These are phyloP conservation scores for Halocaridina rubra DNA, from an alignment of 2,888 invertebrate genomes.

Conservation along the genomic window DNA sequence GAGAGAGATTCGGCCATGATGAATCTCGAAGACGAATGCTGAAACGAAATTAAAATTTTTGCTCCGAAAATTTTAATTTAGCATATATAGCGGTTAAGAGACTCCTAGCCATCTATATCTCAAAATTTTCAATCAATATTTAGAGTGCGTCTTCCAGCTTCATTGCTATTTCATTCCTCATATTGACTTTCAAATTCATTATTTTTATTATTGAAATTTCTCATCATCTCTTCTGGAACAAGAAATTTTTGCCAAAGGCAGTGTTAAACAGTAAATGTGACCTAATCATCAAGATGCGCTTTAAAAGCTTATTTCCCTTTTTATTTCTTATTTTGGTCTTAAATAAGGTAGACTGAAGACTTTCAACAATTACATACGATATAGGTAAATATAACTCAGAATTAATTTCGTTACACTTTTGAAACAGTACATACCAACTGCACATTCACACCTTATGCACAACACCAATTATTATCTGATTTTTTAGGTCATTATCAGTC, in stretches of 20 bases:
- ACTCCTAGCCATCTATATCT: neutral
- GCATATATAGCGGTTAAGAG: no score
- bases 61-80: no score
- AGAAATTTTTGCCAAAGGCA: slow-evolving; percentile 8
- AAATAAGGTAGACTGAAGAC: slow-evolving; percentile 15
- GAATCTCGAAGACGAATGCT: no score
- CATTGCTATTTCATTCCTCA: neutral
- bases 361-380: slow-evolving; percentile 13
- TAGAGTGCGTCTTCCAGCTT: neutral
- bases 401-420: slow-evolving; percentile 18
- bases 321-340: slow-evolving; percentile 28
- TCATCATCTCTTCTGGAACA: slow-evolving; percentile 10
- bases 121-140: slow-evolving; percentile 1
- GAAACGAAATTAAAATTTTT: no score
- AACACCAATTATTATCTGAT: slow-evolving; percentile 14
- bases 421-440: slow-evolving; percentile 10
- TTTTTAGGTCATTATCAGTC: slow-evolving; percentile 15
- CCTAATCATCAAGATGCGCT: slow-evolving; percentile 33
- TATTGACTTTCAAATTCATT: neutral
- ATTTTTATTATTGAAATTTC: neutral
- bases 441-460: slow-evolving; percentile 1
- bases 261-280: slow-evolving; percentile 18
- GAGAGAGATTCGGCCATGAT: neutral
- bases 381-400: slow-evolving; percentile 9
- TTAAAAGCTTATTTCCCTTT: neutral